Evolutionary conservation across 1,140 invertebrate species (phyloP).

Genomic region (Drosophila mauritiana): DNA sequence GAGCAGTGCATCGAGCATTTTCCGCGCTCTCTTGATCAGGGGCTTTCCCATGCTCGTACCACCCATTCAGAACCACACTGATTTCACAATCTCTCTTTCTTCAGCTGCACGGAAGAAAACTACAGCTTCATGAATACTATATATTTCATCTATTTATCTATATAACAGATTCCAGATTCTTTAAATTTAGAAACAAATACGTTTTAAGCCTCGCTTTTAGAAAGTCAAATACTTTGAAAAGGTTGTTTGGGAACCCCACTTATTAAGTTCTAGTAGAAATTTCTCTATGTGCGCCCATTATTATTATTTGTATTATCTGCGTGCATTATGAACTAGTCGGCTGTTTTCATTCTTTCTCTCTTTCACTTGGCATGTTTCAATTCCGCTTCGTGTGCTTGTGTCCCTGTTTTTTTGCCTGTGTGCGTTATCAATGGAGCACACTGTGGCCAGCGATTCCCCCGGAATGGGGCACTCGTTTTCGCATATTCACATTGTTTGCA

Average conservation of each 20-base stretch:
- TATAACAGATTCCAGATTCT: neutral
- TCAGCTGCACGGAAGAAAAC: conserved; percentile 6
- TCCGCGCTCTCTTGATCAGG: conserved; percentile 20
- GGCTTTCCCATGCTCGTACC: conserved; percentile 9
- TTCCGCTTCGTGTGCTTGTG: conserved; percentile 42
- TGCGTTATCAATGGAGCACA: conserved; percentile 72
- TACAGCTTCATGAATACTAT: no score
- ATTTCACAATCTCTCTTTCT: conserved; percentile 12
- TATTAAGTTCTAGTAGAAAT: neutral
- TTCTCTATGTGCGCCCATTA: conserved; percentile 39
- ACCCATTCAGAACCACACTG: conserved; percentile 6
- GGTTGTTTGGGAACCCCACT: no score
- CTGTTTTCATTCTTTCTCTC: conserved; percentile 36
- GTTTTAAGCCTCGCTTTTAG: no score
- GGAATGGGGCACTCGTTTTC: conserved; percentile 30
- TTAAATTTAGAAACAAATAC: neutral
- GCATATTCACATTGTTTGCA: conserved; percentile 71
- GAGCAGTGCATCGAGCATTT: conserved; percentile 13
- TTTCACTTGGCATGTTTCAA: conserved; percentile 72
- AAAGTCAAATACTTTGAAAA: no score
- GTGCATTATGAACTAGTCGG: conserved; percentile 56
- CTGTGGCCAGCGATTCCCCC: conserved; percentile 17
- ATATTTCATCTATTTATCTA: no score
- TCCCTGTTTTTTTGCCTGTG: conserved; percentile 11
- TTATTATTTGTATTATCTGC: conserved; percentile 59